Evolutionary conservation across 2,888 invertebrate species (phyloP), one percentile per base, ranked within the genome.

Genomic region (Apamea monoglypha): DNA sequence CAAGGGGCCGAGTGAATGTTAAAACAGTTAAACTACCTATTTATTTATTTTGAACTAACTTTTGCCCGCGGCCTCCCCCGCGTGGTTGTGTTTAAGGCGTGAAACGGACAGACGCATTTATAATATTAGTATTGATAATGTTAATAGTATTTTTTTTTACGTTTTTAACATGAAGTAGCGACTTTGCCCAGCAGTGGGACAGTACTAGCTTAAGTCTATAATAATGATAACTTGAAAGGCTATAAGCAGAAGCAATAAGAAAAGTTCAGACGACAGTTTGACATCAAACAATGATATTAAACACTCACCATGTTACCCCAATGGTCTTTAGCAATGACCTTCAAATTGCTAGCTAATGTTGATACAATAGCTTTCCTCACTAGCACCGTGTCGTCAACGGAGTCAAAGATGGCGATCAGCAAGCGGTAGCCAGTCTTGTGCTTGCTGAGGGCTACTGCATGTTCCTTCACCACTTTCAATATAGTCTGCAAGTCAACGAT

Each of bases 381-480:
- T 0, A 99, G 97, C 76, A 98, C 98, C 0, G 99, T 99, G 92
- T 99, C 99, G 93, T 99, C 99, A 2, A 99, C 98, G 0, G 98
- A 97, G 93, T 99, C 99, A 87, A 99, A 98, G 85, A 99, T 97
- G 0, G 98, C 98, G 84, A 99, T 96, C 47, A 99, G 95, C 40
- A 98, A 97, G 50, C 98, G 96, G 93, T 99, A 98, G 0, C 99
- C 99, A 88, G 98, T 98, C 94, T 99, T 99, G 89, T 99, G 99
- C 84, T 97, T 97, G 74, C 98, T 98, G 18, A 99, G 97, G 78
- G 98, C 98, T 8, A 98, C 96, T 0, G 98, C 97, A 92, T 99
- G 98, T 82, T 98, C 98, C 93, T 99, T 99, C 44, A 99, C 97
- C 72, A 98, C 97, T 97, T 99, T 99, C 82, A 99, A 97, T 74